Evolutionary conservation across 1,140 invertebrate species (phyloP), one percentile per base, ranked within the genome.

Genomic region (Hylaeus anthracinus): DNA sequence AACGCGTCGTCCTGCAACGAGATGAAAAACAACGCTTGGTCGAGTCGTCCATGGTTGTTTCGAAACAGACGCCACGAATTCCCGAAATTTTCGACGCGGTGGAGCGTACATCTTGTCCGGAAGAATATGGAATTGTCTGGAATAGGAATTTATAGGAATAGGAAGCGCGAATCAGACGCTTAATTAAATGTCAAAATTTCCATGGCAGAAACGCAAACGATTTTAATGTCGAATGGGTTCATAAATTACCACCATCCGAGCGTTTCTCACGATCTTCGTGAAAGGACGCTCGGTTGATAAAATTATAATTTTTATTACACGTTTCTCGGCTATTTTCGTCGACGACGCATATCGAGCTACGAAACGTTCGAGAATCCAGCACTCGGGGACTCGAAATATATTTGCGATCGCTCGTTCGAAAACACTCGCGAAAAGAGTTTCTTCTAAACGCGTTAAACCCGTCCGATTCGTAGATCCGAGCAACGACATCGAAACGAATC

Each of bases 1-100:
- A 91, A 91, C 89, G 90, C 90, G 83, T 86, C 86, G 86, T 85
- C 86, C 82, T 60, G 72, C 72, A 55, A 75, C 65, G 41, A 75
- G 74, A 63, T 66, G 78, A 82, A 78, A 72, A 53, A 75, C 48
- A 26, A 37, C n/a, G 15, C 55, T 71, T 74, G 71, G 61, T 8
- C 73, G 70, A 73, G 61, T 63, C 67, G 12, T 15, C 53, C 26
- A 26, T 26, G 26, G 56, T 9, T 9, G 39, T 63, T 78, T 78
- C 53, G 48, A 65, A 82, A 58, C 53, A 53, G 14, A 45, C n/a
- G 58, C 70, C 60, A 43, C 26, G 41, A 53, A 72, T 79, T 71
- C 60, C 37, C 81, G 65, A 79, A 69, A 82, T 78, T 72, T 67
- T 43, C 37, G 15, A 37, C 6, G 26, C 26, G 58, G 5, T 12